These are phyloP conservation scores for Ivindomyrus marchei DNA, from an alignment of 2,113 vertebrate species.

Conservation along the genomic window DNA sequence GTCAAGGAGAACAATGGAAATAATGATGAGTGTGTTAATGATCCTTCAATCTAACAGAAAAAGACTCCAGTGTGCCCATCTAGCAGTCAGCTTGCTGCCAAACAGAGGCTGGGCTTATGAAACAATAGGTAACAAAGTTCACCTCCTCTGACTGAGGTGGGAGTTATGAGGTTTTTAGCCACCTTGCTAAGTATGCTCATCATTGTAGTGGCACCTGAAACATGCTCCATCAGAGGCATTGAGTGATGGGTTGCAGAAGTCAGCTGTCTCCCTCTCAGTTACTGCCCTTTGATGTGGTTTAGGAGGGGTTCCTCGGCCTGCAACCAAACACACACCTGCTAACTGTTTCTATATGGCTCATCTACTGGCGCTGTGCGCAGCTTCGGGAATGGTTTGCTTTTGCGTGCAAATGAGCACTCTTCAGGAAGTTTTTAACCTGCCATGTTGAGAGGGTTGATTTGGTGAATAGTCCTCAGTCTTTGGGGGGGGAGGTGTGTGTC, in stretches of 20 bases:
- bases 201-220: not conserved
- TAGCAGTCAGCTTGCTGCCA: not conserved
- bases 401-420: slow-evolving; percentile 38
- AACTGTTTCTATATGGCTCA: slow-evolving; percentile 41
- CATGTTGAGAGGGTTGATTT: not conserved
- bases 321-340: slow-evolving; percentile 53
- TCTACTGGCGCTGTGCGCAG: not conserved
- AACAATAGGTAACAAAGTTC: not conserved
- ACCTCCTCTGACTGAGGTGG: not conserved
- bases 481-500: not conserved
- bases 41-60: not conserved
- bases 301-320: slow-evolving; percentile 36
- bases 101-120: not conserved
- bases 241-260: not conserved
- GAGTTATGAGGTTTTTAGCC: not conserved
- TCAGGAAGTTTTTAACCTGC: slow-evolving; percentile 33
- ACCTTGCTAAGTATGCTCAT: not conserved
- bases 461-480: not conserved
- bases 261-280: slow-evolving; percentile 38
- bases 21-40: not conserved
- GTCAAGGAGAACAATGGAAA: not conserved
- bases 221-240: not conserved
- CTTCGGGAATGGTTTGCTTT: slow-evolving; percentile 26
- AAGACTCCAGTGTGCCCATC: not conserved
- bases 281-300: slow-evolving; percentile 43